Percentiles rank a stretch among this genome's conserved stretches.
Evolutionary conservation across 1,140 invertebrate genomes (phyloP).

Genomic region (Plodia interpunctella): DNA sequence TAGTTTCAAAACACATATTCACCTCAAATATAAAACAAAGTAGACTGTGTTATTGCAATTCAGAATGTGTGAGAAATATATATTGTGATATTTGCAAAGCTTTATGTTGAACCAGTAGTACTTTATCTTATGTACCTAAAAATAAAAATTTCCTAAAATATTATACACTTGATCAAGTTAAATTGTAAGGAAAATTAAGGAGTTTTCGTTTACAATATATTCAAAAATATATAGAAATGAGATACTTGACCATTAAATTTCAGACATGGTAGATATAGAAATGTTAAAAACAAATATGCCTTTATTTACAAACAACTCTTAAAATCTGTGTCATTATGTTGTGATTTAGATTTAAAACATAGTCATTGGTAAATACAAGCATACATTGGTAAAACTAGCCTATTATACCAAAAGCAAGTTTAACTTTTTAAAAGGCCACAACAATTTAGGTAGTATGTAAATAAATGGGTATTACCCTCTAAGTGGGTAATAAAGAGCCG

Average conservation of each 20-base stretch:
- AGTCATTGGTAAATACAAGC: constrained; percentile 34
- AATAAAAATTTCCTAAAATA: constrained; percentile 69
- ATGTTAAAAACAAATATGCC: constrained; percentile 22
- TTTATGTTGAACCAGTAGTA: constrained; percentile 60
- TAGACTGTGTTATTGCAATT: constrained; percentile 29
- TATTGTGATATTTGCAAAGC: constrained; percentile 40
- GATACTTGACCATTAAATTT: constrained; percentile 14
- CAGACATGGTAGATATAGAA: constrained; percentile 12
- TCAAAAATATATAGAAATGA: constrained; percentile 22
- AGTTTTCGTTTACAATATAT: constrained; percentile 25
- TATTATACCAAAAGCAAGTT: constrained; percentile 68
- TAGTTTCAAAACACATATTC: constrained; percentile 24
- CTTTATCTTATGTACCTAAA: constrained; percentile 70
- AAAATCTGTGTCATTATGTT: background rate
- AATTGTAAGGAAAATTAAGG: constrained; percentile 39
- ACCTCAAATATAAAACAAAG: constrained; percentile 12
- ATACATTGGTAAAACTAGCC: constrained; percentile 52
- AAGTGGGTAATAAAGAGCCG: constrained; percentile 66
- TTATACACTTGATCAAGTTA: constrained; percentile 62
- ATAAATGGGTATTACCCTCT: constrained; percentile 55
- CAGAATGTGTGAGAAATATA: constrained; percentile 22
- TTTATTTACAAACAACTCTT: constrained; percentile 22
- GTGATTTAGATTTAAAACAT: constrained; percentile 5
- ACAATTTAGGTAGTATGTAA: constrained; percentile 69
- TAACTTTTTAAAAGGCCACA: constrained; percentile 63